Base-by-base conservation (phyloP, 2,113 vertebrate species). In the Salminus brasiliensis region DNA sequence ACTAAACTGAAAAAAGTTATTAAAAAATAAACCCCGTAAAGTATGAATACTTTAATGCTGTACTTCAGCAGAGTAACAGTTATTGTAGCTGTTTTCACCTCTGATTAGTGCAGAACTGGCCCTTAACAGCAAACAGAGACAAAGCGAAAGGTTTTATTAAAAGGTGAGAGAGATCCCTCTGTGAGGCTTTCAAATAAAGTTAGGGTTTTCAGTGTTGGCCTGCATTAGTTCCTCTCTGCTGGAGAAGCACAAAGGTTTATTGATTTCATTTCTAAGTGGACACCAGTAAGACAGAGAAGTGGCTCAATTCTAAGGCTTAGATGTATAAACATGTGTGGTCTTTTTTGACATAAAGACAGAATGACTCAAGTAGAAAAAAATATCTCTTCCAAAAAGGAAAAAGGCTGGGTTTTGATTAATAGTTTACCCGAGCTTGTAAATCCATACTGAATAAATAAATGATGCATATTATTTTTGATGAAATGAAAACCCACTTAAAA, bases 191-290 rank as follows among this genome's bases (percentile, higher is more conserved):
- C 41, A 66, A 45, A 59, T 71, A 23, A 79, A 79, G 45, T 66
- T 27, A 18, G 55, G 25, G 36, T 52, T 29, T 41, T 69, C n/a
- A 72, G 59, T 47, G 21, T 4, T 49, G 41, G 15, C 23, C 47
- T 25, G 72, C 2, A 79, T 83, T 83, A 80, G 82, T 76, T 80
- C 72, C 78, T 72, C 82, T 80, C 78, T 76, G 59, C 49, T 80
- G 80, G 55, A 80, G 69, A 52, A 68, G 43, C 67, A 84, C 78
- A 80, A 80, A 68, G 82, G 73, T 77, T 65, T 77, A 84, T 84
- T 84, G 60, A 84, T 29, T 72, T 76, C 60, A 47, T 41, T 66
- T 49, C 27, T 39, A 73, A 72, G 74, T 84, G 57, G 39, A 49
- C 49, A 29, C 47, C 53, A 63, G 67, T 83, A 12, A 66, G 32